Evolutionary conservation across 53 echinoderm and acorn worm species (phyloP).

Genomic region (Temnopleurus reevesii): DNA sequence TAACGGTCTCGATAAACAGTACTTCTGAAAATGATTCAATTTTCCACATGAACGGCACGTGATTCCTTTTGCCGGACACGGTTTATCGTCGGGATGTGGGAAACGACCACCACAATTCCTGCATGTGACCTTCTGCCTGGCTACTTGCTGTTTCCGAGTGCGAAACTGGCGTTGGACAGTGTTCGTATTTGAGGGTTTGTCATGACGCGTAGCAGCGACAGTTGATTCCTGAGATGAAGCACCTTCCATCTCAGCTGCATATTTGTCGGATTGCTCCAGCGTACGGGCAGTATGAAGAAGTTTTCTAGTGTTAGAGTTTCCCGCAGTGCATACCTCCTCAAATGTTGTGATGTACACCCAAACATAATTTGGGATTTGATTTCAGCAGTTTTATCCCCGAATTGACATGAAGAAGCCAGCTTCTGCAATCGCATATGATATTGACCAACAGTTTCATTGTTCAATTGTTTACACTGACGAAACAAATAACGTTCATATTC

Average conservation of each 20-base stretch:
- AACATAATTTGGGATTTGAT: not conserved
- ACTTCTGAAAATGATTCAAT: no score
- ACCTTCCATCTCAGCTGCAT: not conserved
- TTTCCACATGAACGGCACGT: conserved; percentile 55
- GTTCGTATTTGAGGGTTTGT: no score
- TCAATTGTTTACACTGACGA: conserved; percentile 22
- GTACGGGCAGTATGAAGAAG: conserved; percentile 36
- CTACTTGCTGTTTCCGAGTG: not conserved
- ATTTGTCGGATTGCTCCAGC: conserved; percentile 16
- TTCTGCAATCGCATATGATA: not conserved
- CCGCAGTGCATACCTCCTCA: not conserved
- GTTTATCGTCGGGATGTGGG: conserved; percentile 39
- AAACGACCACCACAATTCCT: conserved; percentile 52
- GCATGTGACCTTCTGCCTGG: not conserved
- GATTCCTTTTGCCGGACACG: conserved; percentile 55
- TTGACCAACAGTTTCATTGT: conserved; percentile 13
- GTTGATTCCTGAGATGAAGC: not conserved
- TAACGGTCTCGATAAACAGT: no score
- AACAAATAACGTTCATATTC: conserved; percentile 37
- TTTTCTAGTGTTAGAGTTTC: not conserved
- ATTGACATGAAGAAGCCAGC: not conserved
- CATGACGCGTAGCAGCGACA: not conserved
- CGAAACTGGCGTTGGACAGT: not conserved
- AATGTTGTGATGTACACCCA: not conserved
- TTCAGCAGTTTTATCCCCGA: not conserved